Conservation (phyloP, 1,140 invertebrate species). For the Drosophila tsacasi region DNA sequence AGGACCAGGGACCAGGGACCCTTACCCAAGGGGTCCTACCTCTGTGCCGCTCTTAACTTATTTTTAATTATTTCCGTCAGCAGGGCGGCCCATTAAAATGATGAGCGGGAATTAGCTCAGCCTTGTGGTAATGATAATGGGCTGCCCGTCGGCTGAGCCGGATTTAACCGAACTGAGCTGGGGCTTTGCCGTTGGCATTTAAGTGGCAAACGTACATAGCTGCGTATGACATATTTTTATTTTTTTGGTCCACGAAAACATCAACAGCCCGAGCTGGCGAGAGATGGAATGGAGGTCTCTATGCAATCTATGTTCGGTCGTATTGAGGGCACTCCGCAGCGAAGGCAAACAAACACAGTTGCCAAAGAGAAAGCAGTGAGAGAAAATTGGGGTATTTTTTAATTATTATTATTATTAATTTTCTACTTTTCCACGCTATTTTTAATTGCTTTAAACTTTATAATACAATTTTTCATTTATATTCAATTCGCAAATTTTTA, state of each 20-base stretch:
- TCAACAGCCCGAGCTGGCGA: slow-evolving; percentile 34
- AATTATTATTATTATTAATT: not conserved
- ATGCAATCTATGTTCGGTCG: slow-evolving; percentile 30
- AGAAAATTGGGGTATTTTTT: not conserved
- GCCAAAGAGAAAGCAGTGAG: slow-evolving; percentile 23
- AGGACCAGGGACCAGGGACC: slow-evolving; percentile 15
- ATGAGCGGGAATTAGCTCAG: slow-evolving; percentile 51
- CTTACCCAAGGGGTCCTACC: slow-evolving; percentile 5
- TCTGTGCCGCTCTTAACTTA: slow-evolving; percentile 12
- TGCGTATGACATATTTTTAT: slow-evolving; percentile 71
- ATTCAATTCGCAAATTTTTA: no score
- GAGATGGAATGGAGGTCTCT: slow-evolving; percentile 4
- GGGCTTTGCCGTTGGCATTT: slow-evolving; percentile 29
- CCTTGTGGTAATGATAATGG: slow-evolving; percentile 38
- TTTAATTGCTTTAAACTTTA: not conserved
- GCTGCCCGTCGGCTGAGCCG: slow-evolving; percentile 27
- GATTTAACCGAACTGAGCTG: slow-evolving; percentile 26
- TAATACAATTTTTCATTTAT: no score
- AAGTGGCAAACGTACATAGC: slow-evolving; percentile 36
- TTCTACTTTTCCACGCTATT: no score
- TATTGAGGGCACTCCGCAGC: slow-evolving; percentile 71
- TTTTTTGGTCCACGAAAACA: slow-evolving; percentile 64
- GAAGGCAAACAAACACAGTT: slow-evolving; percentile 64
- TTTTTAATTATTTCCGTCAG: slow-evolving; percentile 58
- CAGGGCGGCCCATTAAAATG: slow-evolving; percentile 49